Conservation (phyloP, 2,113 vertebrate genomes). For the Zapus hudsonius region DNA sequence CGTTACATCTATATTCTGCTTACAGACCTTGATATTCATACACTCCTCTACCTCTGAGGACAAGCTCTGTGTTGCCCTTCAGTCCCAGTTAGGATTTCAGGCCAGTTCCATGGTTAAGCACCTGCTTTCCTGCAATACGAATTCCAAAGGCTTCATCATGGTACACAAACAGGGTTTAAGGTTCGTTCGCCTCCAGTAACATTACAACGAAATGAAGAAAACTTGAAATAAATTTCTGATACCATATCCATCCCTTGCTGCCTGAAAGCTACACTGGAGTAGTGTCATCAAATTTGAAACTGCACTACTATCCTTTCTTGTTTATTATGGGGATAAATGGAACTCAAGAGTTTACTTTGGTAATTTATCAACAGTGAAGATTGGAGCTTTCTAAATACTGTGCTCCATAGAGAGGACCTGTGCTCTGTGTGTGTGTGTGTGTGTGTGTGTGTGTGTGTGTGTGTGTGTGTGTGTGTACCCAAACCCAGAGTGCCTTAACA, state of each 20-base stretch:
- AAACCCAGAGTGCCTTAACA: not conserved
- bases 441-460: no score
- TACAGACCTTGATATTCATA: not conserved
- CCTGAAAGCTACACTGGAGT: not conserved
- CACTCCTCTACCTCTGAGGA: not conserved
- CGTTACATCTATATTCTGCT: not conserved
- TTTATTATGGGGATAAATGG: not conserved
- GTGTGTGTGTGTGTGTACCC: not conserved
- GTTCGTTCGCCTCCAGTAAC: not conserved
- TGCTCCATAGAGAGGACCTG: not conserved
- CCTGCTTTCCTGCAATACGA: not conserved
- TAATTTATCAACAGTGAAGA: not conserved
- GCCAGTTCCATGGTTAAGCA: not conserved
- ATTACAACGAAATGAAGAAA: not conserved
- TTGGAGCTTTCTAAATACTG: not conserved
- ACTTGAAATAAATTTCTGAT: not conserved
- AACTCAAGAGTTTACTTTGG: slow-evolving; percentile 4
- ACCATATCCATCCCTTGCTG: not conserved
- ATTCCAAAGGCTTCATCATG: not conserved
- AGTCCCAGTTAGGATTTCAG: not conserved
- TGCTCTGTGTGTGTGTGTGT: not conserved
- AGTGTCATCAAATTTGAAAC: not conserved
- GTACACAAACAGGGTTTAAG: not conserved
- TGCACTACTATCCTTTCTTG: not conserved
- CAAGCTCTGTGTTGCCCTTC: not conserved